A percentile compares a stretch with the other conserved stretches of the same genome.
phyloP scores from a whole-genome alignment of 2,888 invertebrate species.

The Diarsia rubi region DNA sequence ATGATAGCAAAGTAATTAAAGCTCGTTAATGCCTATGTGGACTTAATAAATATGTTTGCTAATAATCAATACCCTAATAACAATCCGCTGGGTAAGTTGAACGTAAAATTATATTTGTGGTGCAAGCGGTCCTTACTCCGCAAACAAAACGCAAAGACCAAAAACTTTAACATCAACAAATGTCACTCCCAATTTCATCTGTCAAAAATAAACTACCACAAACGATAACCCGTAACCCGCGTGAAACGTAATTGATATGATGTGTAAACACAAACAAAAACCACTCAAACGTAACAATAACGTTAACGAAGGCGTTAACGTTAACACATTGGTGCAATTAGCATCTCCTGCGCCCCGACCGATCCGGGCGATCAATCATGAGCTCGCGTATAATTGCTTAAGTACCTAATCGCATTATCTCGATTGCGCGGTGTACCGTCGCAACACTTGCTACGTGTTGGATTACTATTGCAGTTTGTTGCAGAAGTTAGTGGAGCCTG shows the following conservation, averaged over 20 bases:
- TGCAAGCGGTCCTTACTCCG: neutral
- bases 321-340: slow-evolving; percentile 43
- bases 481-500: neutral
- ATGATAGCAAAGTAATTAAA: slow-evolving; percentile 27
- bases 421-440: slow-evolving; percentile 62
- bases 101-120: neutral
- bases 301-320: slow-evolving; percentile 40
- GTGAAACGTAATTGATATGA: slow-evolving; percentile 33
- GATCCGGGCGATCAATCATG: slow-evolving; percentile 58
- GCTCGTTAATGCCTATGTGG: slow-evolving; percentile 22
- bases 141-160: slow-evolving; percentile 11
- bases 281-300: slow-evolving; percentile 25
- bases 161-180: slow-evolving; percentile 12
- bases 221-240: slow-evolving; percentile 49
- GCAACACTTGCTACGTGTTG: slow-evolving; percentile 64
- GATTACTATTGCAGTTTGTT: neutral
- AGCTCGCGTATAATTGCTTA: slow-evolving; percentile 56
- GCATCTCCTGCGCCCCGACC: slow-evolving; percentile 28
- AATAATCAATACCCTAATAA: slow-evolving; percentile 19
- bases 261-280: slow-evolving; percentile 19
- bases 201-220: slow-evolving; percentile 30
- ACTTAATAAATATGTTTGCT: slow-evolving; percentile 28
- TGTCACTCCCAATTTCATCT: slow-evolving; percentile 6
- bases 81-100: slow-evolving; percentile 9
- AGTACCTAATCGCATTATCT: slow-evolving; percentile 62